Percentiles rank a stretch among this genome's conserved stretches.
Conservation (phyloP, 2,888 invertebrate genomes). For the Heliconius charithonia region DNA sequence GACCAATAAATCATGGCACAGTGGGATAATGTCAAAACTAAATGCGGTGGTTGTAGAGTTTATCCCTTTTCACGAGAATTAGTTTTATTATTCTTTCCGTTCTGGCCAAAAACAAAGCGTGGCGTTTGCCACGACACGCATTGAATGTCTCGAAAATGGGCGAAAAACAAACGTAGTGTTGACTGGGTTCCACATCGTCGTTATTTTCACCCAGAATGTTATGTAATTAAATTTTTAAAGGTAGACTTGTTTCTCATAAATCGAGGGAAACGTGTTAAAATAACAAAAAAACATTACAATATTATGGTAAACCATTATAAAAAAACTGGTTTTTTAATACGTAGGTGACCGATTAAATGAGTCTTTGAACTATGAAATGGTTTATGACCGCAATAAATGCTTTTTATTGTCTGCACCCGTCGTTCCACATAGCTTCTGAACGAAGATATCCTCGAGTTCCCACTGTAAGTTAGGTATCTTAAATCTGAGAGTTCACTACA, state of each 20-base stretch:
- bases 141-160: no score
- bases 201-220: no score
- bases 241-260: not conserved
- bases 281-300: not conserved
- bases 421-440: conserved; percentile 28
- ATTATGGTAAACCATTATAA: conserved; percentile 9
- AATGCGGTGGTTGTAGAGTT: no score
- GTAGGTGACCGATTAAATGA: conserved; percentile 23
- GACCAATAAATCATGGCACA: not conserved
- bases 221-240: not conserved
- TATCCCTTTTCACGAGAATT: not conserved
- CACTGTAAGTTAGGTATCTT: not conserved
- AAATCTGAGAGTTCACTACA: not conserved
- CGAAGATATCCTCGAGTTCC: not conserved
- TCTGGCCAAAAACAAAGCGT: no score
- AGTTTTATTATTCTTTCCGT: not conserved
- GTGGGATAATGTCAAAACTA: not conserved
- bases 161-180: no score
- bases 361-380: conserved; percentile 23
- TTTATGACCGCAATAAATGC: conserved; percentile 35
- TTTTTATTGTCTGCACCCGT: conserved; percentile 30
- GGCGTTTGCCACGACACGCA: no score
- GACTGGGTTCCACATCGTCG: no score
- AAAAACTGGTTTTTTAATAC: not conserved
- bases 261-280: not conserved